Base-by-base conservation (phyloP, 2,113 vertebrate species). In the Myodes glareolus region DNA sequence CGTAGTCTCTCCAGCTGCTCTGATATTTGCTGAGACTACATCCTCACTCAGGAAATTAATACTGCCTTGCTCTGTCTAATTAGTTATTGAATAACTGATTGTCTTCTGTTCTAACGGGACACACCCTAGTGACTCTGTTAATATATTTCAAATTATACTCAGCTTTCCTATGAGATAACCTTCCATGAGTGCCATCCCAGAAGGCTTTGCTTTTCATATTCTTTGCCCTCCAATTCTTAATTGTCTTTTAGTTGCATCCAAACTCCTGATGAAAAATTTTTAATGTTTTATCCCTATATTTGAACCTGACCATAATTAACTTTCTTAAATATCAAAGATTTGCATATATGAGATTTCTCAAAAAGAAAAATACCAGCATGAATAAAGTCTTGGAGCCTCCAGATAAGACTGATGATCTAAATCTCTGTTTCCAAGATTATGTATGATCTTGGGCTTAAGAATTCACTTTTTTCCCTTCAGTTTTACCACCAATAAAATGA, bases 31-130 rank as follows among this genome's bases (percentile, higher is more conserved):
- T 91, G 39, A 89, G 70, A 86, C 36, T 55, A 67, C 4, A 90
- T 23, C 27, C 50, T 97, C 45, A 96, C 55, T 94, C 29, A 96
- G 73, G 42, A 96, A 92, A 94, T 95, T 97, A 93, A 29, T 78
- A 92, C 17, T 73, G 29, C 14, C 58, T 92, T 95, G 47, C n/a
- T 84, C 36, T 14, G 17, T 82, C 55, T 89, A 93, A 95, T 86
- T 92, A 93, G 36, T 86, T 96, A 96, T 63, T 58, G 52, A 96
- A 92, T 90, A 92, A 92, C 10, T 55, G 23, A 89, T 95, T 94
- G 95, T 91, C 70, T 94, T 94, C 50, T 82, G 23, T 91, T 91
- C 86, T 90, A 85, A 68, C 91, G 47, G 70, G 61, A 13, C 77
- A 76, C 47, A 91, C 33, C 36, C 42, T 58, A 80, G 84, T 61